Evolutionary conservation across 2,113 vertebrate species (phyloP).

Genomic region (Pelmatolapia mariae): DNA sequence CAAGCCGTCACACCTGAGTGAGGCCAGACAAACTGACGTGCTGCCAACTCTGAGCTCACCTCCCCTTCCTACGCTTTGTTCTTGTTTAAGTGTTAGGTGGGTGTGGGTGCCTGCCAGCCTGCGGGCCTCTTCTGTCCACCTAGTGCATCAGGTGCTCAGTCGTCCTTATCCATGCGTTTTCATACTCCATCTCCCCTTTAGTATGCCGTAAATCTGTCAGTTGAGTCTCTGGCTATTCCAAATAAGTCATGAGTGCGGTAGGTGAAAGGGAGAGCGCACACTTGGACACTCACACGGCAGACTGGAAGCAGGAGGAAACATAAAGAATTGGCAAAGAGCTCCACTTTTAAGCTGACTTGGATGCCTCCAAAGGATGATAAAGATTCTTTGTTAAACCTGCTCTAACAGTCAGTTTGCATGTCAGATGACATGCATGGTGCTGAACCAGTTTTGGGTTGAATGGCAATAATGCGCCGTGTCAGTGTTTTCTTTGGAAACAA

Average conservation of each 20-base stretch:
- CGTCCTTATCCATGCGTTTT: constrained; percentile 4
- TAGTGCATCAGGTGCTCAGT: neutral
- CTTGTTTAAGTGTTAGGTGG: constrained; percentile 21
- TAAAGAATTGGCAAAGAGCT: neutral
- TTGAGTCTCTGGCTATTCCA: neutral
- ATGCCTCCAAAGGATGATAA: neutral
- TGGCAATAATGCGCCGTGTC: neutral
- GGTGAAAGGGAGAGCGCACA: neutral
- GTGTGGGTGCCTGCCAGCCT: neutral
- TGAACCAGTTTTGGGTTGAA: neutral
- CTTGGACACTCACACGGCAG: neutral
- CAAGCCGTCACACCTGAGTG: constrained; percentile 23
- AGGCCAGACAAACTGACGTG: constrained; percentile 18
- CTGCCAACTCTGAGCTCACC: neutral
- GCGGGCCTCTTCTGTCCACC: neutral
- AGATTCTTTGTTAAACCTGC: neutral
- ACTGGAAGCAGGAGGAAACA: neutral
- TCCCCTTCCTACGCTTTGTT: neutral
- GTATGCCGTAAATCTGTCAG: constrained; percentile 13
- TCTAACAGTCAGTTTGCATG: neutral
- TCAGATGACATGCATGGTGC: neutral
- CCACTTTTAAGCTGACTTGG: neutral
- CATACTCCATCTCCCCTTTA: constrained; percentile 17
- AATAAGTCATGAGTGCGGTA: neutral
- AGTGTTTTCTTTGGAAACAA: neutral